A percentile compares a stretch with the other conserved stretches of the same genome.
phyloP scores from a whole-genome alignment of 2,113 vertebrate genomes.

The Triplophysa tibetana region DNA sequence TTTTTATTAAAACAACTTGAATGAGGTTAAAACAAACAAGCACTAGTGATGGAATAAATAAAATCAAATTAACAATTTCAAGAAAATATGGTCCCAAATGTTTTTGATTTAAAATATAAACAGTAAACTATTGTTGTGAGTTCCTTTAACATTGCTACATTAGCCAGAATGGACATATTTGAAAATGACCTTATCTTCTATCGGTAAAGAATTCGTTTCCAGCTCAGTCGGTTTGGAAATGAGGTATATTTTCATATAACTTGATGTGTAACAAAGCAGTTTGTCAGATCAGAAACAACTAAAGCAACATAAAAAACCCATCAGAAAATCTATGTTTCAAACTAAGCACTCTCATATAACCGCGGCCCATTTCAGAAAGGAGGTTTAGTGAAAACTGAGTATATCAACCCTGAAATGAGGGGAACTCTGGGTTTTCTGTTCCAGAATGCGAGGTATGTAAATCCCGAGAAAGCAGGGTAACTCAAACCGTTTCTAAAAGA shows the following conservation, averaged over 20 bases:
- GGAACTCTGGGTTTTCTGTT: no score
- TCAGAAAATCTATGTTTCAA: slow-evolving; percentile 63
- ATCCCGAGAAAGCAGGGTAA: no score
- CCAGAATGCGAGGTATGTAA: no score
- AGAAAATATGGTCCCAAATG: slow-evolving; percentile 78
- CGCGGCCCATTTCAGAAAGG: no score
- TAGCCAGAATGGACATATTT: slow-evolving; percentile 45
- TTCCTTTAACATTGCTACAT: slow-evolving; percentile 80
- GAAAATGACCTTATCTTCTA: neutral
- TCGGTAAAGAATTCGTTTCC: slow-evolving; percentile 61
- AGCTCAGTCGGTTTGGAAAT: slow-evolving; percentile 77
- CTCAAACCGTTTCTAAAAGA: no score
- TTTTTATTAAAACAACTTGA: slow-evolving; percentile 82
- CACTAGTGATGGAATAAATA: slow-evolving; percentile 99
- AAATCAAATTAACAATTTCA: slow-evolving; percentile 85
- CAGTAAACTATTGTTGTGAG: slow-evolving; percentile 79
- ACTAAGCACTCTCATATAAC: slow-evolving; percentile 78
- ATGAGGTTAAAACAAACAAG: slow-evolving; percentile 93
- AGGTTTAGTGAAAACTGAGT: no score
- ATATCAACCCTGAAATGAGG: no score
- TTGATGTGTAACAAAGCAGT: slow-evolving; percentile 56
- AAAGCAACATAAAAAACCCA: slow-evolving; percentile 67
- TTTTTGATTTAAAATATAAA: slow-evolving; percentile 75
- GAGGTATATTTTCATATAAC: slow-evolving; percentile 79
- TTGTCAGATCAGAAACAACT: neutral